Base-by-base conservation (phyloP, 2,797 vertebrate species). In the Somateria mollissima region DNA sequence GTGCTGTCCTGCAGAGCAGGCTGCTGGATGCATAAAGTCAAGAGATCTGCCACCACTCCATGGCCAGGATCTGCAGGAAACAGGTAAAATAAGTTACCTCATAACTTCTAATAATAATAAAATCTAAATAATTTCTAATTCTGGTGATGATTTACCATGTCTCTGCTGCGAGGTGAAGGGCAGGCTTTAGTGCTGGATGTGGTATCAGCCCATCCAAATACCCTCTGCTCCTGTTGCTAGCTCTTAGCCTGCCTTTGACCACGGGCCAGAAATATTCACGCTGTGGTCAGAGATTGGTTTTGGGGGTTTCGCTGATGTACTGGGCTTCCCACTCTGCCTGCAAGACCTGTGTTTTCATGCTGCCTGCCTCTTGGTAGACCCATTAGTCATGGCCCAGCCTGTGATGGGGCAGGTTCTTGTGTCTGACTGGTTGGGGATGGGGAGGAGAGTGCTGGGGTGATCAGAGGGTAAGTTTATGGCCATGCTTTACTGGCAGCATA, bases 331-430 rank as follows among this genome's bases (percentile, higher is more conserved):
- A 34, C 13, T 27, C n/a, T 54, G 45, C 70, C 47, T 61, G 2
- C 16, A 19, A 22, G 67, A 34, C 20, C 53, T 37, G 1, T n/a
- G 22, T 25, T 56, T 41, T 22, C 4, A 8, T 75, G 45, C 45
- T 64, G 12, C 57, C 57, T 53, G 67, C 39, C 8, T 30, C 8
- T 36, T 67, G 47, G 60, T 49, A 57, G 85, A 36, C 0, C 3
- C 16, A 69, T 30, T 60, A 11, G 7, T 32, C 2, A 1, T 36
- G 34, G 54, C 5, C 45, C 19, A 0, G 1, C 30, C 39, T 73
- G 78, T 22, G 30, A 62, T 28, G 30, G 34, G 21, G 6, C 28
- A 25, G 2, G 19, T 62, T 69, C 54, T 10, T 69, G 6, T 19
- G 15, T 62, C 17, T 56, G 12, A 67, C 20, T 6, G 1, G 20